Percentiles rank a stretch among this genome's conserved stretches.
Conservation (phyloP, 2,888 invertebrate genomes). For the Drosophila mimetica region DNA sequence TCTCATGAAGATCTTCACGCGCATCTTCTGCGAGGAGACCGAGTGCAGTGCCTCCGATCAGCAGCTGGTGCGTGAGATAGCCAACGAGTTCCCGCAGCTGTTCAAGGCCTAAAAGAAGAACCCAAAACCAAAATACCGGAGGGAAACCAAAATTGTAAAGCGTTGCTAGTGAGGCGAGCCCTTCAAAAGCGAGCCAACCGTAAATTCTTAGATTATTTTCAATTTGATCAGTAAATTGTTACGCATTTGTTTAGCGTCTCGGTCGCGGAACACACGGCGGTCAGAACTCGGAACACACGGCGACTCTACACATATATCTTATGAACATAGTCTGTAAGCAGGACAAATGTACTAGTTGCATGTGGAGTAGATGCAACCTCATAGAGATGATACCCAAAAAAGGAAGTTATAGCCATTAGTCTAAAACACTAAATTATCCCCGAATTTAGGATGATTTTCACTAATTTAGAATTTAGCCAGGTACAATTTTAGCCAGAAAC, state of each 20-base stretch:
- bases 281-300: slow-evolving; percentile 14
- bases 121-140: slow-evolving; percentile 6
- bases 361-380: slow-evolving; percentile 43
- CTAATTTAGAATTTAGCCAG: slow-evolving; percentile 34
- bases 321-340: slow-evolving; percentile 46
- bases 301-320: slow-evolving; percentile 39
- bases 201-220: slow-evolving; percentile 34
- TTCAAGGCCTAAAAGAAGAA: slow-evolving; percentile 86
- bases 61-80: slow-evolving; percentile 91
- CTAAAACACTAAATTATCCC: slow-evolving; percentile 8
- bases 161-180: slow-evolving; percentile 70
- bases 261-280: slow-evolving; percentile 35
- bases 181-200: slow-evolving; percentile 55
- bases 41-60: slow-evolving; percentile 91
- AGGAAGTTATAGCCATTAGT: no score
- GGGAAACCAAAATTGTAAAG: slow-evolving; percentile 54
- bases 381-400: slow-evolving; percentile 26
- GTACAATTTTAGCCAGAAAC: slow-evolving; percentile 32
- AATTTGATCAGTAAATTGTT: slow-evolving; percentile 46
- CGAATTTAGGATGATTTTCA: slow-evolving; percentile 26
- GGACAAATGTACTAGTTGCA: slow-evolving; percentile 44
- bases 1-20: slow-evolving; percentile 92
- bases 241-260: slow-evolving; percentile 35
- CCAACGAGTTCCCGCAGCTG: slow-evolving; percentile 93
- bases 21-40: slow-evolving; percentile 93